Base-by-base conservation (phyloP, 2,797 vertebrate species). In the Leptodactylus fallax region DNA sequence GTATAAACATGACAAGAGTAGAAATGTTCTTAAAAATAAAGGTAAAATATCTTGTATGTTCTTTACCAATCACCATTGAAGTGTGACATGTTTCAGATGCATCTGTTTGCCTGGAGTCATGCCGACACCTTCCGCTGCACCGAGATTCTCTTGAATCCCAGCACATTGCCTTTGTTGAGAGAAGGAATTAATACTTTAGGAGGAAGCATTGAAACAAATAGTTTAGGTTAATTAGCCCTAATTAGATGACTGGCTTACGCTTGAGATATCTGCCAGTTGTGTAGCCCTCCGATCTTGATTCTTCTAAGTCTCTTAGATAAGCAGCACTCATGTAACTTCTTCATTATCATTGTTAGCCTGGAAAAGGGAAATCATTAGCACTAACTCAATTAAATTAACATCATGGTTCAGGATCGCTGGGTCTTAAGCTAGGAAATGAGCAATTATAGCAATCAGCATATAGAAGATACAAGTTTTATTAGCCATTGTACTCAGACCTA, bases 331-430 rank as follows among this genome's bases (percentile, higher is more conserved):
- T 19, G 81, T 82, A 81, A 65, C 65, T 65, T 81, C 13, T 80
- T 81, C 78, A 89, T 89, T 89, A 82, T 81, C 65, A 81, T 89
- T 82, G 83, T 85, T 56, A 85, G 67, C 71, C 71, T 77, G 60
- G 79, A 63, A 88, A 81, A 81, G 69, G 87, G 79, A 89, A 85
- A 85, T 86, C 87, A 89, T 89, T 89, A 89, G 83, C 49, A 78
- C 21, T 85, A 89, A 89, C 60, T 71, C 21, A 85, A 69, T 89
- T 86, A 89, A 67, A 86, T n/a, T 51, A 77, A 53, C 83, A 86
- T 89, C 86, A 86, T 77, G 25, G 45, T 77, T 69, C 17, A 77
- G 49, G 60, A 86, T 77, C 63, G 49, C 13, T 27, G 78, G 45
- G 67, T 85, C 85, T 85, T 60, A 81, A 58, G 49, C 58, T 81